phyloP scores from a whole-genome alignment of 2,888 invertebrate species.

The Aporophyla lueneburgensis region DNA sequence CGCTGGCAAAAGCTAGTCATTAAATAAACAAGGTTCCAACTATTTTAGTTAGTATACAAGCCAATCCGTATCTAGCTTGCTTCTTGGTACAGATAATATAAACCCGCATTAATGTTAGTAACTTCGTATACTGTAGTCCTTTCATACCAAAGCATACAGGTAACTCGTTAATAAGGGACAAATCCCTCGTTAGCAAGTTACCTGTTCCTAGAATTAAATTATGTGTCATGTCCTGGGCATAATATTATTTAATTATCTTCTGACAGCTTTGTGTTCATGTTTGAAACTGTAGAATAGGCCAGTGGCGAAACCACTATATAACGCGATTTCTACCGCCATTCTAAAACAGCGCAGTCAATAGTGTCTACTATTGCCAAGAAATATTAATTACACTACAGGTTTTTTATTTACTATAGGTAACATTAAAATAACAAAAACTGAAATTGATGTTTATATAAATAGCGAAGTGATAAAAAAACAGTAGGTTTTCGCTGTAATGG shows the following conservation, averaged over 20 bases:
- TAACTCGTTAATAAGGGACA: constrained; percentile 36
- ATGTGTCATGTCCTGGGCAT: constrained; percentile 12
- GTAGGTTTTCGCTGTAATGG: background rate
- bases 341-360: too few relatives aligned
- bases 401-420: too few relatives aligned
- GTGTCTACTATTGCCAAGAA: too few relatives aligned
- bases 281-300: background rate
- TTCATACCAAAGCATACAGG: background rate
- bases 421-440: too few relatives aligned
- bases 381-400: too few relatives aligned
- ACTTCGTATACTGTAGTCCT: constrained; percentile 5
- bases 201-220: constrained; percentile 32
- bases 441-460: too few relatives aligned
- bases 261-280: constrained; percentile 1
- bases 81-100: background rate
- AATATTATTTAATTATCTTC: constrained; percentile 6
- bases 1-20: too few relatives aligned
- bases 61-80: background rate
- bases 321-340: too few relatives aligned
- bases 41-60: background rate
- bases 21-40: too few relatives aligned
- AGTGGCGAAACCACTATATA: too few relatives aligned
- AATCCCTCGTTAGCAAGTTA: constrained; percentile 27
- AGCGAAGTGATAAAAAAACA: background rate
- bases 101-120: constrained; percentile 2